Evolutionary conservation across 1,140 invertebrate genomes (phyloP), one percentile per base, ranked within the genome.

Genomic region (Caenorhabditis latens): DNA sequence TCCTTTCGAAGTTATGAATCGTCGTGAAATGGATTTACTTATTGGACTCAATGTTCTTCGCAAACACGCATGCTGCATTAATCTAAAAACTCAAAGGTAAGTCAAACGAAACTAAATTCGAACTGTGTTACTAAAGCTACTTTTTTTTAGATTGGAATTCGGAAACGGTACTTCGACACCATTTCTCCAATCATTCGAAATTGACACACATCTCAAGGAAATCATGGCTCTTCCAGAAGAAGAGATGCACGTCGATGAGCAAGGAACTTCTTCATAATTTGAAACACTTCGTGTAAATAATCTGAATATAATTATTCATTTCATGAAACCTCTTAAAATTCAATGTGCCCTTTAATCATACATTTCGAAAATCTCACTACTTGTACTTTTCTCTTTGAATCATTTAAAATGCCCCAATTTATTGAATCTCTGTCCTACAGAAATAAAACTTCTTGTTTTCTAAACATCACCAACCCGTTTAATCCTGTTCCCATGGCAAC

Each of bases 11-110:
- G 97, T 99, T n/a, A 94, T 99, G 32, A 96, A 98, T 93, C 96
- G 99, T 89, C 97, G 99, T 93, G 96, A 96, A 5, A 98, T 99
- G 97, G 98, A 99, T 91, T 98, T 99, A 96, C 93, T 99, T 24
- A 94, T 99, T 7, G 98, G 98, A 0, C 94, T 99, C 46, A 98
- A 99, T 92, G 99, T 99, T 97, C 94, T 99, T 0, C 97, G 97
- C 93, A 94, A 98, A 89, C 98, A 99, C 89, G 93, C 93, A 95
- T 99, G 97, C 94, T 95, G 95, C 88, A 98, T 99, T 91, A 97
- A 99, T 93, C 93, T 99, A 84, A 96, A 96, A 91, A 94, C 43
- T 50, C 42, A 43, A 71, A 40, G 65, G 65, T 71, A 71, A 32
- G 61, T 63, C 57, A 53, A 53, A 16, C 57, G 6, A 7, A 13